These are phyloP conservation scores for Azorinus chamasolen DNA, from an alignment of 2,888 invertebrate species.

Conservation along the genomic window DNA sequence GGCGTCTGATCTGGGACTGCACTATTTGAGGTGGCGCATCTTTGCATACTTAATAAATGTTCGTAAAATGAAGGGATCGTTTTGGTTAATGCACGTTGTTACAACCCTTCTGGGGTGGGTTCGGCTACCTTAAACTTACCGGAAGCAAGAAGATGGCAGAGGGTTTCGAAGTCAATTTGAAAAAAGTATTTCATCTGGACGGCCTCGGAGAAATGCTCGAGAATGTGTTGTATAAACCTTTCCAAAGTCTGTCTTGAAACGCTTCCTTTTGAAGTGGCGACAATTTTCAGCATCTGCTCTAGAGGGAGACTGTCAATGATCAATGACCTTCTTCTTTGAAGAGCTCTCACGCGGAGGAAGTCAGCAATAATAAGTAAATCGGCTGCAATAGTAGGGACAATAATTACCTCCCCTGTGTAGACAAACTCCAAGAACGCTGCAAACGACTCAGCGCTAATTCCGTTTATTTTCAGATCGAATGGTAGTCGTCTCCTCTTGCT, in stretches of 20 bases:
- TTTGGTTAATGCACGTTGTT: too few species aligned
- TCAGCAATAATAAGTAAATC: constrained; percentile 70
- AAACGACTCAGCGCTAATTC: constrained; percentile 71
- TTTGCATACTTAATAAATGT: too few species aligned
- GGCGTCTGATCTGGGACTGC: too few species aligned
- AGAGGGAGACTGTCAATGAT: constrained; percentile 58
- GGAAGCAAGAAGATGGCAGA: constrained; percentile 62
- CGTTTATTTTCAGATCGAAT: constrained; percentile 66
- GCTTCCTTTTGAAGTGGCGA: constrained; percentile 39
- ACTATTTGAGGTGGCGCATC: too few species aligned
- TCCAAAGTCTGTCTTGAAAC: not conserved
- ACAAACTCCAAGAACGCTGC: constrained; percentile 71
- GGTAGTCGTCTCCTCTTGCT: constrained; percentile 58
- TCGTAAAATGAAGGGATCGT: too few species aligned
- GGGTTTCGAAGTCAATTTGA: constrained; percentile 57
- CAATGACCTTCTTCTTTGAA: constrained; percentile 41
- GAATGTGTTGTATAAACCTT: not conserved
- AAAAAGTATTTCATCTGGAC: constrained; percentile 47
- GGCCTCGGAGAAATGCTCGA: constrained; percentile 41
- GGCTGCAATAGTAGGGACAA: constrained; percentile 62
- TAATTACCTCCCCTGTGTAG: constrained; percentile 65
- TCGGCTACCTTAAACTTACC: constrained; percentile 32
- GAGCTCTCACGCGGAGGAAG: constrained; percentile 61
- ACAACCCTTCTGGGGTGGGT: too few species aligned
- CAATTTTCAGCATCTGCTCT: constrained; percentile 58